Evolutionary conservation across 2,797 vertebrate species (phyloP), one percentile per base, ranked within the genome.

Genomic region (Coracias cyanogaster): DNA sequence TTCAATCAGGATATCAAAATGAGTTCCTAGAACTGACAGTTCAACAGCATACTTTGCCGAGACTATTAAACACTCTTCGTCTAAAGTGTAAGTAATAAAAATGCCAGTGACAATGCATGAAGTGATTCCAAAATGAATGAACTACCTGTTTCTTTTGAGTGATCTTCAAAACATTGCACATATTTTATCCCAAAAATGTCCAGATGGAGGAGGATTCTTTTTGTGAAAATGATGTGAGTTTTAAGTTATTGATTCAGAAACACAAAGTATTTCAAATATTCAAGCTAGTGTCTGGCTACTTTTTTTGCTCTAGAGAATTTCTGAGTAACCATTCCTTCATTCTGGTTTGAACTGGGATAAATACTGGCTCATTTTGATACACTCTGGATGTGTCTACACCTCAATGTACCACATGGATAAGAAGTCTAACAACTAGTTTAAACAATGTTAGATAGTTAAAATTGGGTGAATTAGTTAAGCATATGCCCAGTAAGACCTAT

Each of bases 181-280:
- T 1, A 9, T 33, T 52, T 85, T 37, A 26, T 26, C 8, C 39
- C 22, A 35, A 9, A 51, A 5, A 51, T 10, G 11, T 57, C 26
- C 29, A 43, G 24, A 25, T 8, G 20, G 52, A 20, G 5, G 19
- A 58, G 15, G 0, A 2, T 1, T 83, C 17, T 65, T 77, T 74
- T 86, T 33, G 3, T 1, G 6, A 90, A 89, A 67, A n/a, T 13
- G 10, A 46, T 81, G 18, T 25, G 43, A 86, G 12, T 6, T 80
- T 39, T 16, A 57, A 82, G 21, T 45, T 25, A 78, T 10, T 64
- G 60, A 82, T 6, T 46, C 4, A 11, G 52, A 20, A 88, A 82
- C 31, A 58, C 15, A 33, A 83, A 31, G 7, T 48, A 80, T 61
- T 69, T 88, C 20, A 76, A 81, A 58, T 6, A 37, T 54, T 57